These are phyloP conservation scores for Eulemur macaco DNA, from an alignment of 2,113 vertebrate species.

Conservation along the genomic window DNA sequence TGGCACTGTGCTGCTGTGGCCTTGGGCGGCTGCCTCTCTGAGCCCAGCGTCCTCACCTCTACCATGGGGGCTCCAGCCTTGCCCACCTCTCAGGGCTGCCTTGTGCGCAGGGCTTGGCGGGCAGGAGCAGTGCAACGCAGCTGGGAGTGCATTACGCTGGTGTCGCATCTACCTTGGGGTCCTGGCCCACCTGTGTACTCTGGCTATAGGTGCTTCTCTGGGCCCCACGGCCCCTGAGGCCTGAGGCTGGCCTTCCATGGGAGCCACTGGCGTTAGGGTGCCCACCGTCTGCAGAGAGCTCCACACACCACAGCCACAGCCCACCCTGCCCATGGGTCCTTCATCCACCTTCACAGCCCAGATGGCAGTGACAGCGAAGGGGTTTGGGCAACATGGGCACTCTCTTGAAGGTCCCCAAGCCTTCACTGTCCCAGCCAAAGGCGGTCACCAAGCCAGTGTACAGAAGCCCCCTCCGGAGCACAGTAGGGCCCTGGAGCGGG, in stretches of 20 bases:
- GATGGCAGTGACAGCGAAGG: not conserved
- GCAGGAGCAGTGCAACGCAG: too few species aligned
- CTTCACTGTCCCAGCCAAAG: not conserved
- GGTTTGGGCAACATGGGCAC: not conserved
- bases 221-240: not conserved
- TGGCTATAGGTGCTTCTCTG: not conserved
- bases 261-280: not conserved
- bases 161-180: not conserved
- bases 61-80: not conserved
- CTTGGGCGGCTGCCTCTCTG: not conserved
- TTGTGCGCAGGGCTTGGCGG: not conserved
- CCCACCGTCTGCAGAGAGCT: not conserved
- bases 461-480: not conserved
- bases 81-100: not conserved
- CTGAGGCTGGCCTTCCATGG: too few species aligned
- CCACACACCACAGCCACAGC: not conserved
- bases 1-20: not conserved
- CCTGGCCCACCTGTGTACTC: not conserved
- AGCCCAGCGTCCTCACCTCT: not conserved
- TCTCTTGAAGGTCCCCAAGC: not conserved
- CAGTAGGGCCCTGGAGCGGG: not conserved
- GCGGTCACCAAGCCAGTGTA: not conserved
- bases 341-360: not conserved
- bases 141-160: not conserved
- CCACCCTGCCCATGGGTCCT: not conserved